Evolutionary conservation across 2,888 invertebrate species (phyloP).

Genomic region (Deroplatys truncata): DNA sequence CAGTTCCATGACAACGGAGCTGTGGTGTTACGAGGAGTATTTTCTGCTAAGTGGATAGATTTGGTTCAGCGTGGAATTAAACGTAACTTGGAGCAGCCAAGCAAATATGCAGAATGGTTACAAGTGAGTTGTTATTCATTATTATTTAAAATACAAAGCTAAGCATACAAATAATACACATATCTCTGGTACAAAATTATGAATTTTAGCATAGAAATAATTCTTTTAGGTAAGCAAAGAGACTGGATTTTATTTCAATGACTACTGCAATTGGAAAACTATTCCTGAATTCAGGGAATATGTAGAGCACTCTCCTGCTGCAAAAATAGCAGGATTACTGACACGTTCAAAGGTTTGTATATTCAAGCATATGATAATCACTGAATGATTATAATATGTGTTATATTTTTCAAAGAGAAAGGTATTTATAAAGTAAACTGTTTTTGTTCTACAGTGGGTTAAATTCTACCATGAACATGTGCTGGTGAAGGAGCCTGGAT

Average conservation of each 20-base stretch:
- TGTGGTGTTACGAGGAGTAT: constrained; percentile 35
- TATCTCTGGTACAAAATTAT: not conserved
- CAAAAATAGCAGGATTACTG: constrained; percentile 35
- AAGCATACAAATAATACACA: constrained; percentile 12
- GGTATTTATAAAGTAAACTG: not conserved
- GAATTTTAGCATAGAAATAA: not conserved
- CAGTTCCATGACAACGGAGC: constrained; percentile 35
- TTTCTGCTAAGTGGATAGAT: constrained; percentile 35
- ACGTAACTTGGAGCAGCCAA: constrained; percentile 34
- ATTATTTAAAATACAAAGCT: not conserved
- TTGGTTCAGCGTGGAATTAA: constrained; percentile 35
- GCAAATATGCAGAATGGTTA: constrained; percentile 34
- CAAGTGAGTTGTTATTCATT: not conserved
- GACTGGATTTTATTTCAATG: constrained; percentile 37
- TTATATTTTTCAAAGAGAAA: not conserved
- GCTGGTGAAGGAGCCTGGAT: constrained; percentile 37
- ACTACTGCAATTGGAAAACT: constrained; percentile 39
- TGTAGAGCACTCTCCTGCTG: constrained; percentile 37
- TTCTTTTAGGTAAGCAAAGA: constrained; percentile 20
- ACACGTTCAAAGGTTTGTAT: constrained; percentile 31
- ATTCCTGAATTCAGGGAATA: constrained; percentile 37
- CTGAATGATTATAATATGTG: not conserved
- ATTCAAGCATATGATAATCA: constrained; percentile 16
- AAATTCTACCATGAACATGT: constrained; percentile 40
- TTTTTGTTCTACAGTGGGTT: constrained; percentile 3